Conservation (phyloP, 2,113 vertebrate genomes). For the Carollia perspicillata region DNA sequence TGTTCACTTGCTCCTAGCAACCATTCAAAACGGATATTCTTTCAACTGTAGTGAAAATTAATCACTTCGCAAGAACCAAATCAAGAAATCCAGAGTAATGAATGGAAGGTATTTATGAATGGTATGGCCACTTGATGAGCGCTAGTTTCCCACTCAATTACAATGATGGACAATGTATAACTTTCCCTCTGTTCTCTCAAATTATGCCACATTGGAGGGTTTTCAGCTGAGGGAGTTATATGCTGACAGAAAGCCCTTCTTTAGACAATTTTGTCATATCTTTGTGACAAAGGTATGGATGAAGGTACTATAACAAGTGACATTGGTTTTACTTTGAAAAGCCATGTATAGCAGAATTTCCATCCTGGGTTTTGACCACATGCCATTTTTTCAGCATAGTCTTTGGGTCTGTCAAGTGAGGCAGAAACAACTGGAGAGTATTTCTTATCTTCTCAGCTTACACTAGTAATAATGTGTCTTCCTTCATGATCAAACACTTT, state of each 20-base stretch:
- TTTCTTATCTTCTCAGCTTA: not conserved
- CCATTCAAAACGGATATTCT: conserved; percentile 62
- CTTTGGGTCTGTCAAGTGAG: not conserved
- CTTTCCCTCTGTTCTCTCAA: conserved; percentile 20
- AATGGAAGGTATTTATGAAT: conserved; percentile 77
- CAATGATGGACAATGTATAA: conserved; percentile 78
- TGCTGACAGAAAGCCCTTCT: not conserved
- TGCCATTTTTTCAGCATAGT: not conserved
- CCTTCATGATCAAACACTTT: not conserved
- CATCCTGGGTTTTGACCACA: not conserved
- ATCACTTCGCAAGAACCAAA: conserved; percentile 65
- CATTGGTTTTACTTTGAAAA: not conserved
- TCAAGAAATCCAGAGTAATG: conserved; percentile 75
- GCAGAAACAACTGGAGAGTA: not conserved
- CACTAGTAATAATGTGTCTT: not conserved
- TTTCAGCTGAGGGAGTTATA: not conserved
- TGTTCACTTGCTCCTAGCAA: conserved; percentile 62
- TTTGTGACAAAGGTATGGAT: not conserved
- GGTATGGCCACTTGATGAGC: conserved; percentile 67
- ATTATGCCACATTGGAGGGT: not conserved
- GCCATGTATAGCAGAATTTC: not conserved
- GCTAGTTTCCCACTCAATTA: conserved; percentile 73
- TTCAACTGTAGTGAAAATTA: conserved; percentile 68
- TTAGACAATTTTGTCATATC: not conserved
- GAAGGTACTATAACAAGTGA: not conserved